Evolutionary conservation across 2,797 vertebrate genomes (phyloP).

Genomic region (Phataginus tetradactyla): DNA sequence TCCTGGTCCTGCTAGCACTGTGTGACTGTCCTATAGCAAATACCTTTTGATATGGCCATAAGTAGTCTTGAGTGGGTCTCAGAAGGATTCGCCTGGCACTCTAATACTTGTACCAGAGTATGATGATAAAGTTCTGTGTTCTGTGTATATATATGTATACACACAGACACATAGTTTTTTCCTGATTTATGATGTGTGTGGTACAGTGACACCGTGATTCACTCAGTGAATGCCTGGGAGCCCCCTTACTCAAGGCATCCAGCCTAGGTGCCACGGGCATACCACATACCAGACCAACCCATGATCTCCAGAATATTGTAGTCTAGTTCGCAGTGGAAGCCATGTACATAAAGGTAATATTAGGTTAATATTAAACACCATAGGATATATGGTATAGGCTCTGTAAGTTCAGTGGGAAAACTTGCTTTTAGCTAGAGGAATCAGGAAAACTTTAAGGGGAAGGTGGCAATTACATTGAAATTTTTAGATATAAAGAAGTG

Average conservation of each 20-base stretch:
- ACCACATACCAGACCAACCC: not conserved
- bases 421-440: not conserved
- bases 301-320: not conserved
- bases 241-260: not conserved
- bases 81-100: not conserved
- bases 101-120: not conserved
- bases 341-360: not conserved
- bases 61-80: not conserved
- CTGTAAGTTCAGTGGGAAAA: not conserved
- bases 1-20: not conserved
- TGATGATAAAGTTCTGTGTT: not conserved
- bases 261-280: not conserved
- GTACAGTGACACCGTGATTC: not conserved
- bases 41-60: not conserved
- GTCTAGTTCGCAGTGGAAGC: not conserved
- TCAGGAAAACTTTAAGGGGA: not conserved
- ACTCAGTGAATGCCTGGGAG: not conserved
- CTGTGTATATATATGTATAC: not conserved
- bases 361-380: not conserved
- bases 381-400: not conserved
- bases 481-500: not conserved
- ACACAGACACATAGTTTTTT: not conserved
- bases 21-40: not conserved
- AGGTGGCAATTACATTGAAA: not conserved
- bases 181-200: not conserved